Base-by-base conservation (phyloP, 2,888 invertebrate genomes). In the Andrena marginata region DNA sequence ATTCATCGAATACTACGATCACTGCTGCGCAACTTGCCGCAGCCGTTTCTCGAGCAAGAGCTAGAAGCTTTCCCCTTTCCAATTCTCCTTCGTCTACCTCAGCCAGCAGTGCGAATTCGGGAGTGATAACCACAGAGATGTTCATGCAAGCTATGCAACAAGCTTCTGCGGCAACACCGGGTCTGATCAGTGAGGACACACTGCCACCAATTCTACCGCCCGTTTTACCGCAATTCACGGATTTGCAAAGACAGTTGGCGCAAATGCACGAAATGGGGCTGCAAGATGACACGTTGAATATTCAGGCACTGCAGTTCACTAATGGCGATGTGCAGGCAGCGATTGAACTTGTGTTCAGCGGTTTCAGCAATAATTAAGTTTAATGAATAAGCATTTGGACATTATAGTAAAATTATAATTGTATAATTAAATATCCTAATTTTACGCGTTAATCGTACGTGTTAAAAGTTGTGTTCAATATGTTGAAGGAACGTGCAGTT, bases 201-300 rank as follows among this genome's bases (percentile, higher is more conserved):
- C 48, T 83, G 29, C 74, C 87, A n/a, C 86, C 87, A 7, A 82
- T 87, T 49, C 80, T 91, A 62, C 90, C 89, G 48, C 84, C 91
- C 0, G 80, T 89, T 6, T 64, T 89, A 49, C 87, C 92, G 0
- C 90, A 89, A 70, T 72, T 87, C 2, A 76, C 89, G 2, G 89
- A 93, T 78, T 81, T 93, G n/a, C 92, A 87, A 80, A 86, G 95
- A 1, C 97, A 97, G 89, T 94, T 97, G 84, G 95, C 95, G 71
- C 97, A 97, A 91, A 97, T 99, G 97, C 96, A 97, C 86, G 98
- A 99, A 93, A 97, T 99, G 96, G 99, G 99, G 0, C 96, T 99
- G 26, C 94, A 96, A 33, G 97, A 99, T 94, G 98, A 98, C 91
- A 95, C 96, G 2, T 95, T 97, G 70, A 98, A 98, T 92, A 94